A percentile compares a stretch with the other conserved stretches of the same genome.
Conservation (phyloP, 2,888 invertebrate species). For the Frankliniella intonsa region DNA sequence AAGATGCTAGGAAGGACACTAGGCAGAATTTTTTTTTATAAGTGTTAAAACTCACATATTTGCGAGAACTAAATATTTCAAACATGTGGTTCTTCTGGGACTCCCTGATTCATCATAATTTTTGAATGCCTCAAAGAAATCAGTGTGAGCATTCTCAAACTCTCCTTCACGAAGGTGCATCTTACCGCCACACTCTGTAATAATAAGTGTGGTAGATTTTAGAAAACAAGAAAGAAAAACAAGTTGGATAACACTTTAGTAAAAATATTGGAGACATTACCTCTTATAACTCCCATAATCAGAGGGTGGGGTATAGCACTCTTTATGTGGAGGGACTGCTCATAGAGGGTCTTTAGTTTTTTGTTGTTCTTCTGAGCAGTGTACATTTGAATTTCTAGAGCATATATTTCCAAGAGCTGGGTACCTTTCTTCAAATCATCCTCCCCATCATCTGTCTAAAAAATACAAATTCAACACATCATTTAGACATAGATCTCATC, state of each 20-base stretch:
- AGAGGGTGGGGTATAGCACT: slow-evolving; percentile 99
- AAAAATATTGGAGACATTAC: slow-evolving; percentile 47
- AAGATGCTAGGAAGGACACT: slow-evolving; percentile 28
- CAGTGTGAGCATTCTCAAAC: slow-evolving; percentile 98
- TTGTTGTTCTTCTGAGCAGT: slow-evolving; percentile 99
- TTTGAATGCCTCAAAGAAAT: slow-evolving; percentile 99
- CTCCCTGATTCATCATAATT: slow-evolving; percentile 99
- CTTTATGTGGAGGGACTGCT: slow-evolving; percentile 97
- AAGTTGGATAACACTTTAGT: not conserved
- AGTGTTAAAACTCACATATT: slow-evolving; percentile 75
- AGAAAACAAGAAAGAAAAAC: slow-evolving; percentile 16
- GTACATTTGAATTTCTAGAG: slow-evolving; percentile 99
- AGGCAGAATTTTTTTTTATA: slow-evolving; percentile 25
- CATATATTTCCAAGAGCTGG: slow-evolving; percentile 95
- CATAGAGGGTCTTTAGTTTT: slow-evolving; percentile 91
- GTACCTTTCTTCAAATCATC: slow-evolving; percentile 98
- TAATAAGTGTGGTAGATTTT: not conserved
- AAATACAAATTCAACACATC: slow-evolving; percentile 35
- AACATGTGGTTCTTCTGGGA: slow-evolving; percentile 90
- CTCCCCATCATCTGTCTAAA: slow-evolving; percentile 92
- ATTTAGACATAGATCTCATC: not conserved
- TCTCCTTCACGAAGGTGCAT: slow-evolving; percentile 99
- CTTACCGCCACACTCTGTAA: slow-evolving; percentile 93
- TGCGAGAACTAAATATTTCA: slow-evolving; percentile 96
- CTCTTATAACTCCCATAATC: slow-evolving; percentile 98